Conservation (phyloP, 2,888 invertebrate genomes). For the Ectemnius cavifrons region DNA sequence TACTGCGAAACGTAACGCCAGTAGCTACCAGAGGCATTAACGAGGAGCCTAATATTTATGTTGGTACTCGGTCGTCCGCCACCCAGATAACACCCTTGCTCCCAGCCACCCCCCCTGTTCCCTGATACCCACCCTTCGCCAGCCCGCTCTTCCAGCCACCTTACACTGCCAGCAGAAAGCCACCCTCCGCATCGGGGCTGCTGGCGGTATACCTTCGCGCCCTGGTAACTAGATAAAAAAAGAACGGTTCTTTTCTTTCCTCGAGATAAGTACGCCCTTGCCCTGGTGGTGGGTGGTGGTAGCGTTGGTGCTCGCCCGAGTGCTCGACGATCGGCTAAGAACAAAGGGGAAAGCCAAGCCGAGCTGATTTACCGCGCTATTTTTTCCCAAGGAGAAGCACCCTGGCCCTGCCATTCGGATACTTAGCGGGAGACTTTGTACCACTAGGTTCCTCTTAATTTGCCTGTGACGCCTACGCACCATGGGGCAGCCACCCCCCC, state of each 20-base stretch:
- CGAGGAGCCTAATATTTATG: slow-evolving; percentile 79
- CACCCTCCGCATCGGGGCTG: slow-evolving; percentile 28
- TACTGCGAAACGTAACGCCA: slow-evolving; percentile 79
- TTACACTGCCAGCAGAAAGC: slow-evolving; percentile 44
- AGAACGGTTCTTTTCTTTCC: slow-evolving; percentile 48
- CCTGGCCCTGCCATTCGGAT: slow-evolving; percentile 32
- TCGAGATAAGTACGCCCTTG: slow-evolving; percentile 64
- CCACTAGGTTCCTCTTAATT: slow-evolving; percentile 53
- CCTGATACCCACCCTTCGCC: slow-evolving; percentile 38
- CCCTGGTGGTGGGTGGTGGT: slow-evolving; percentile 25
- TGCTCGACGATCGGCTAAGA: slow-evolving; percentile 53
- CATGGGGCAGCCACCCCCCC: slow-evolving; percentile 30
- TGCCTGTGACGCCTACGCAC: slow-evolving; percentile 25
- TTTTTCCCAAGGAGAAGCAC: slow-evolving; percentile 32
- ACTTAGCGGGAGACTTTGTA: slow-evolving; percentile 35
- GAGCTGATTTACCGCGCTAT: slow-evolving; percentile 58
- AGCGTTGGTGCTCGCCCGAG: slow-evolving; percentile 15
- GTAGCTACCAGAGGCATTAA: slow-evolving; percentile 78
- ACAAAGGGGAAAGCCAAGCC: slow-evolving; percentile 51
- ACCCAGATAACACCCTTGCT: slow-evolving; percentile 76
- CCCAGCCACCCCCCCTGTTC: slow-evolving; percentile 46
- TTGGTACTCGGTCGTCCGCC: slow-evolving; percentile 75
- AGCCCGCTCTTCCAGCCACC: slow-evolving; percentile 32
- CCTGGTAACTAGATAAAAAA: slow-evolving; percentile 57
- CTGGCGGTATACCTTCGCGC: slow-evolving; percentile 36